Evolutionary conservation across 2,888 invertebrate species (phyloP).

Genomic region (Mesoligia furuncula): DNA sequence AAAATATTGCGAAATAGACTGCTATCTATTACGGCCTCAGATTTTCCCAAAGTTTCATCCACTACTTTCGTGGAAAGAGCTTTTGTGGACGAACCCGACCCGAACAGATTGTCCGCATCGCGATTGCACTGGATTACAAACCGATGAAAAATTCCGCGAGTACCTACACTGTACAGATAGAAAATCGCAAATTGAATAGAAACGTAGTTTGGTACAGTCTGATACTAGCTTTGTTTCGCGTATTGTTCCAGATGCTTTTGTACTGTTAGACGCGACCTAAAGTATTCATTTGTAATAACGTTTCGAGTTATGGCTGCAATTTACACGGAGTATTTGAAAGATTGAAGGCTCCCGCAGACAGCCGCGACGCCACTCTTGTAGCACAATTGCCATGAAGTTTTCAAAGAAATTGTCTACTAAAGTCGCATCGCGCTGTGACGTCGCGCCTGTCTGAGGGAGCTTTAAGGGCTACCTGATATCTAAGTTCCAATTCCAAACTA

Average conservation of each 20-base stretch:
- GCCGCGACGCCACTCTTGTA: background rate
- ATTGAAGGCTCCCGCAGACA: background rate
- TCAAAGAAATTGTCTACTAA: background rate
- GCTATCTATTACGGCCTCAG: conserved; percentile 28
- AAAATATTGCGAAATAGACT: conserved; percentile 39
- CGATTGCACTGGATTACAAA: conserved; percentile 80
- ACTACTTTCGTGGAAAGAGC: conserved; percentile 57
- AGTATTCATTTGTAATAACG: conserved; percentile 44
- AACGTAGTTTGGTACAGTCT: conserved; percentile 75
- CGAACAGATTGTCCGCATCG: conserved; percentile 65
- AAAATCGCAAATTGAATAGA: conserved; percentile 83
- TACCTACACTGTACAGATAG: conserved; percentile 66
- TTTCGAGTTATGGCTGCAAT: conserved; percentile 28
- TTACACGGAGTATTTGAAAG: conserved; percentile 18
- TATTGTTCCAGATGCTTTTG: conserved; percentile 73
- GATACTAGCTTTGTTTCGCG: conserved; percentile 73
- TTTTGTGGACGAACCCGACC: conserved; percentile 71
- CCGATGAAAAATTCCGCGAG: conserved; percentile 81
- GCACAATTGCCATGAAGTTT: background rate
- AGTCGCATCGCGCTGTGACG: background rate
- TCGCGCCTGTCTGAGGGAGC: background rate
- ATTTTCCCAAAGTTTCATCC: conserved; percentile 32
- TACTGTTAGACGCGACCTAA: conserved; percentile 23
- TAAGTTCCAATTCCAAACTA: background rate
- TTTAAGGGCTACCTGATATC: background rate